Percentiles rank a stretch among this genome's conserved stretches.
phyloP scores from a whole-genome alignment of 2,888 invertebrate species.

The Chymomyza procnemis region DNA sequence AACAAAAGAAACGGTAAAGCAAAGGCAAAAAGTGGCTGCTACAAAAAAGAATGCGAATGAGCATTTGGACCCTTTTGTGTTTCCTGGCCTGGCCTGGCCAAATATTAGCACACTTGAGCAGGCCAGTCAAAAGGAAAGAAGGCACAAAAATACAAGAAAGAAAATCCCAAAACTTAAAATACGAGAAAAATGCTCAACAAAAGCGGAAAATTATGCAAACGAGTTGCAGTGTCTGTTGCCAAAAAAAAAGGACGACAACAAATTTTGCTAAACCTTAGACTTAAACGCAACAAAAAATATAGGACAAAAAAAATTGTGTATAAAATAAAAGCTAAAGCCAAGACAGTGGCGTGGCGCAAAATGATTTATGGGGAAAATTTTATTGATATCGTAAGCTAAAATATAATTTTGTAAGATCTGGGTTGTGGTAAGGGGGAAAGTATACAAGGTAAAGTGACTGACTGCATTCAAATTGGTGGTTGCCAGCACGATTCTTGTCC shows the following conservation, averaged over 20 bases:
- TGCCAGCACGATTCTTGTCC: too few relatives aligned
- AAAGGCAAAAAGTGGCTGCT: conserved; percentile 26
- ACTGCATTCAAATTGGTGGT: too few relatives aligned
- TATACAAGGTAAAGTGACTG: too few relatives aligned
- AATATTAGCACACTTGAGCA: conserved; percentile 56
- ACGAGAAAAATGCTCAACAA: neutral
- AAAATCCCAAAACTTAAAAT: conserved; percentile 35
- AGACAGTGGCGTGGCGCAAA: too few relatives aligned
- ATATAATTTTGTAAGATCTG: too few relatives aligned
- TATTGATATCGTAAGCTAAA: too few relatives aligned
- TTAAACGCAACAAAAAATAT: neutral
- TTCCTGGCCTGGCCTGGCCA: conserved; percentile 16
- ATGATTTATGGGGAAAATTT: too few relatives aligned
- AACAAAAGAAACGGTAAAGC: neutral
- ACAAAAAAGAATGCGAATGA: conserved; percentile 15
- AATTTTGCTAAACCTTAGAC: neutral
- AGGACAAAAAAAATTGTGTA: neutral
- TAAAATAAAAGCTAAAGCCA: conserved; percentile 17
- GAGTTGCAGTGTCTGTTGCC: conserved; percentile 20
- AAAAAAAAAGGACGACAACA: neutral
- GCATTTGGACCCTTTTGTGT: conserved; percentile 21
- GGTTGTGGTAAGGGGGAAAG: too few relatives aligned
- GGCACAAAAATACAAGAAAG: conserved; percentile 22
- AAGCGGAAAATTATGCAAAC: conserved; percentile 59
- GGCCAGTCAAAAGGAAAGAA: conserved; percentile 17